A percentile compares a stretch with the other conserved stretches of the same genome.
Conservation (phyloP, 2,888 invertebrate genomes). For the Chouioia cunea region DNA sequence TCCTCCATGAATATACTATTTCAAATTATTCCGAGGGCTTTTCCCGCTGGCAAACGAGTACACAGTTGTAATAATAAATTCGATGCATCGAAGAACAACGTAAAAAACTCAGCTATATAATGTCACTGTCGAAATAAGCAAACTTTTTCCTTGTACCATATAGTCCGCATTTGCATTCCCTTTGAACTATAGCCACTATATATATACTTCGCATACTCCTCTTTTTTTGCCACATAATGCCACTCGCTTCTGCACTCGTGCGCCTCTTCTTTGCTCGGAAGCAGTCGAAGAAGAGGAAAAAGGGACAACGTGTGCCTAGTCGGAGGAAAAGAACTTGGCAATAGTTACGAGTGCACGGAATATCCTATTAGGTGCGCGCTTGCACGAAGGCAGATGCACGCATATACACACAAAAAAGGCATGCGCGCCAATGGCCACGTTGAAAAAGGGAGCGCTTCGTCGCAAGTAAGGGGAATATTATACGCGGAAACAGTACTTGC, state of each 20-base stretch:
- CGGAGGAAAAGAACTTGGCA: conserved; percentile 30
- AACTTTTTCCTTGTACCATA: conserved; percentile 13
- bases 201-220: conserved; percentile 13
- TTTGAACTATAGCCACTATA: conserved; percentile 16
- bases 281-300: conserved; percentile 4
- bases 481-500: not conserved
- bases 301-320: not conserved
- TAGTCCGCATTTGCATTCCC: not conserved
- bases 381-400: not conserved
- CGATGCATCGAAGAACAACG: too few relatives aligned
- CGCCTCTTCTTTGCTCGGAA: not conserved
- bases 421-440: not conserved
- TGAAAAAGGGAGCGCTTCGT: not conserved
- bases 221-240: not conserved
- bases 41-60: too few relatives aligned
- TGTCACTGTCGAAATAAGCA: too few relatives aligned
- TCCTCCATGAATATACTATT: not conserved
- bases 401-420: conserved; percentile 1
- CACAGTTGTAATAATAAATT: too few relatives aligned
- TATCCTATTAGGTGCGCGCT: conserved; percentile 29
- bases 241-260: not conserved
- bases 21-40: too few relatives aligned
- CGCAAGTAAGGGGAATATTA: not conserved
- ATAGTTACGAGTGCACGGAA: conserved; percentile 16
- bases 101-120: too few relatives aligned